Percentiles rank a stretch among this genome's conserved stretches.
phyloP scores from a whole-genome alignment of 2,888 invertebrate species.

The Nymphalis polychloros region DNA sequence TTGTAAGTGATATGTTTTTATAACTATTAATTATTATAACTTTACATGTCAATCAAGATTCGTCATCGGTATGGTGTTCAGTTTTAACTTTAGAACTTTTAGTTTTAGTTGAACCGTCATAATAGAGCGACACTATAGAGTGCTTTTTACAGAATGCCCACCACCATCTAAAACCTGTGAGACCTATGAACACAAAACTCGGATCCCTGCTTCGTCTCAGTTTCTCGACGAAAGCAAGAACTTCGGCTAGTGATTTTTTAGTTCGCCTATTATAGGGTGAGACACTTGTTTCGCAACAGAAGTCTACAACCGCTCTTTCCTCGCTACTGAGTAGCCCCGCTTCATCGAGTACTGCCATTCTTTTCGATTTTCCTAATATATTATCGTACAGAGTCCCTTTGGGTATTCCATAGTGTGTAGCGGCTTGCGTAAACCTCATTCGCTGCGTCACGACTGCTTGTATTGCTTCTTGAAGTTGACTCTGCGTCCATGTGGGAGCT shows the following conservation, averaged over 20 bases:
- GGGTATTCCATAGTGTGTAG: constrained; percentile 86
- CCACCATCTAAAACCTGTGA: constrained; percentile 90
- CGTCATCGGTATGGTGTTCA: constrained; percentile 53
- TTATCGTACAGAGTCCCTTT: constrained; percentile 90
- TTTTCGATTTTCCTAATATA: constrained; percentile 88
- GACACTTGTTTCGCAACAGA: constrained; percentile 86
- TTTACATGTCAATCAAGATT: constrained; percentile 42
- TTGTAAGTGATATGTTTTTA: neutral
- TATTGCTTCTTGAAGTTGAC: constrained; percentile 88
- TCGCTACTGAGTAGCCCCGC: constrained; percentile 83
- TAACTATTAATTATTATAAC: neutral
- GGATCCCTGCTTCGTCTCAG: constrained; percentile 82
- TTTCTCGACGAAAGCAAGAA: constrained; percentile 85
- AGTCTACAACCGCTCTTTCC: constrained; percentile 85
- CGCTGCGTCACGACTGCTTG: constrained; percentile 88
- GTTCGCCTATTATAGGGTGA: constrained; percentile 88
- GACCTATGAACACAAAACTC: constrained; percentile 84
- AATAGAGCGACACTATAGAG: constrained; percentile 84
- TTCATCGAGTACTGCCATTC: constrained; percentile 88
- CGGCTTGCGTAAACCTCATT: constrained; percentile 90
- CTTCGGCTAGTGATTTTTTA: constrained; percentile 84
- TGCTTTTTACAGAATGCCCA: constrained; percentile 92
- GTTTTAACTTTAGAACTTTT: constrained; percentile 52
- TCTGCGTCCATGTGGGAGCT: constrained; percentile 88
- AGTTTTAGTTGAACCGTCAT: constrained; percentile 50